Percentiles rank a stretch among this genome's conserved stretches.
These are phyloP conservation scores for Polietes domitor DNA, from an alignment of 2,888 invertebrate species.

Conservation along the genomic window DNA sequence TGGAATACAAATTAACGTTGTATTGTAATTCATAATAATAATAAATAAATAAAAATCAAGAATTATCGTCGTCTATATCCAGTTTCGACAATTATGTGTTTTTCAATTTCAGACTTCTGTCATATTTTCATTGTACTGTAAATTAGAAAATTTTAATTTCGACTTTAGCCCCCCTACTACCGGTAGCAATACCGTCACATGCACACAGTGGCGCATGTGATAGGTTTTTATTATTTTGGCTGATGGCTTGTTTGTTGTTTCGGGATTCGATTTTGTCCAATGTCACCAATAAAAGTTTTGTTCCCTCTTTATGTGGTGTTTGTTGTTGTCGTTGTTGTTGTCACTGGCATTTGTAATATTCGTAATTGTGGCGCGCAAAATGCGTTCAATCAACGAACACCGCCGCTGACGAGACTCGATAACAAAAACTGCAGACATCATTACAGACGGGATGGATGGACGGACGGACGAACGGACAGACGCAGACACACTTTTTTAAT, in stretches of 20 bases:
- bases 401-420: constrained; percentile 53
- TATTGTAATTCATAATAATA: no score
- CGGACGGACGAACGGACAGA: constrained; percentile 20
- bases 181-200: no score
- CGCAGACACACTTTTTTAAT: constrained; percentile 29
- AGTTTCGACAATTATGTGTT: no score
- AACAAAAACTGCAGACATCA: constrained; percentile 50
- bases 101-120: no score
- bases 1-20: no score
- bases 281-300: not conserved
- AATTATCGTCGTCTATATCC: no score
- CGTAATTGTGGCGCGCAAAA: constrained; percentile 43
- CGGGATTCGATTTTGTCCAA: not conserved
- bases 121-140: no score
- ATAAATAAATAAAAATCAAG: no score
- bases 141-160: not conserved
- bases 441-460: constrained; percentile 10
- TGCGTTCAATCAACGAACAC: constrained; percentile 2
- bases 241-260: not conserved
- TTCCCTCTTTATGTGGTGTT: not conserved
- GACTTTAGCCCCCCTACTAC: not conserved
- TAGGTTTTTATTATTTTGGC: not conserved
- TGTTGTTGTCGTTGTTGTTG: not conserved
- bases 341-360: constrained; percentile 20
- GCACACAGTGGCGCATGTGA: no score